Conservation (phyloP, 2,888 invertebrate genomes). For the Drosophila cognata region DNA sequence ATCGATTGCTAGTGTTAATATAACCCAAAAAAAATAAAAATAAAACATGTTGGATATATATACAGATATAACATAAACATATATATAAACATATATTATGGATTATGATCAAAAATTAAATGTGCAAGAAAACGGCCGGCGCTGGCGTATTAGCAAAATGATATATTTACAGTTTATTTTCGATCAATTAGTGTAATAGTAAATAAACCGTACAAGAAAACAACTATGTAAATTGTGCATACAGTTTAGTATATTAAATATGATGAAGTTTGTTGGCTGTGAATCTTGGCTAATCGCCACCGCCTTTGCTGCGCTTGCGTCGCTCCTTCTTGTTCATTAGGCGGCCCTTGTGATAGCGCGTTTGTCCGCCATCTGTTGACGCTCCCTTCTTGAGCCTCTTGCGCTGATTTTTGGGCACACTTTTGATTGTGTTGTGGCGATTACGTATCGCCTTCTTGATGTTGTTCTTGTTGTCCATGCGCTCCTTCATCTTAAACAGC, state of each 20-base stretch:
- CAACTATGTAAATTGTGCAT: constrained; percentile 28
- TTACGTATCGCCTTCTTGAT: constrained; percentile 88
- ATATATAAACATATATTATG: constrained; percentile 40
- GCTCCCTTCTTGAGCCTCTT: constrained; percentile 75
- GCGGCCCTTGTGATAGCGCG: constrained; percentile 78
- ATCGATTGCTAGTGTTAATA: constrained; percentile 61
- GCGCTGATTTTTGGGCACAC: constrained; percentile 81
- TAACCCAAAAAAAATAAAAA: constrained; percentile 44
- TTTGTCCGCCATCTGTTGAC: constrained; percentile 39
- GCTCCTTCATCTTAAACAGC: constrained; percentile 90
- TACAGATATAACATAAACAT: constrained; percentile 23
- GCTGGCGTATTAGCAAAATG: constrained; percentile 69
- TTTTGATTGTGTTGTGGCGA: constrained; percentile 77
- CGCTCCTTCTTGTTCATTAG: constrained; percentile 77
- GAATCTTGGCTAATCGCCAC: constrained; percentile 47
- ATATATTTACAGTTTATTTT: constrained; percentile 55
- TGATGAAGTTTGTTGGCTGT: not conserved
- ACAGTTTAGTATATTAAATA: constrained; percentile 24
- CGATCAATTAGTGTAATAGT: constrained; percentile 72
- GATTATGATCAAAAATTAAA: constrained; percentile 43
- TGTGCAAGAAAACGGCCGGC: constrained; percentile 51
- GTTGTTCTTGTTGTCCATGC: constrained; percentile 89
- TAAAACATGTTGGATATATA: constrained; percentile 65
- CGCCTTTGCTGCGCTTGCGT: constrained; percentile 62
- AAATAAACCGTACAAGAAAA: constrained; percentile 70